A percentile compares a stretch with the other conserved stretches of the same genome.
Conservation (phyloP, 2,113 vertebrate genomes). For the Phrynosoma platyrhinos region DNA sequence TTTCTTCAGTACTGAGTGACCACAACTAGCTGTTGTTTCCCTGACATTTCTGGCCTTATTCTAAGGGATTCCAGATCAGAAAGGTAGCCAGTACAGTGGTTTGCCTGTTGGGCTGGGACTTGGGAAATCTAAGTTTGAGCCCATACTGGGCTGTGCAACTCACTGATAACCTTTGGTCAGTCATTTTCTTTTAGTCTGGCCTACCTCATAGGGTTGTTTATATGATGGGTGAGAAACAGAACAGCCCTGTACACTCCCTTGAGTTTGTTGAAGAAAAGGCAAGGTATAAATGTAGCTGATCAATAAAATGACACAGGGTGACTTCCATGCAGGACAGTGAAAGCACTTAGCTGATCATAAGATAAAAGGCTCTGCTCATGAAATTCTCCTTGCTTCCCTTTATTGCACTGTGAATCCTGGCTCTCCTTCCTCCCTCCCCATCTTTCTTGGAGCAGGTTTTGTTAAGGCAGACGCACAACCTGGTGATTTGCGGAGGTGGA, state of each 20-base stretch:
- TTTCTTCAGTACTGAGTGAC: neutral
- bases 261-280: too few relatives aligned
- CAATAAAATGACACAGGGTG: neutral
- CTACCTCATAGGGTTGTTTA: neutral
- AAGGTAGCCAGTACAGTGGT: too few relatives aligned
- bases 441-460: slow-evolving; percentile 42
- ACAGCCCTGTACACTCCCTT: too few relatives aligned
- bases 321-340: neutral
- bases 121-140: too few relatives aligned
- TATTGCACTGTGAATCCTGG: neutral
- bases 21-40: neutral
- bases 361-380: neutral
- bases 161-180: neutral
- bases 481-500: slow-evolving; percentile 61
- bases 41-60: neutral
- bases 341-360: neutral
- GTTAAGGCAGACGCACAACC: slow-evolving; percentile 27
- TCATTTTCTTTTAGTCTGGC: neutral
- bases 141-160: neutral
- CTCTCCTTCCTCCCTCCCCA: too few relatives aligned
- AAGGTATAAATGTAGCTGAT: neutral
- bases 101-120: too few relatives aligned
- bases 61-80: neutral
- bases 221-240: too few relatives aligned
- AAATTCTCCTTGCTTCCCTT: neutral